Evolutionary conservation across 2,797 vertebrate genomes (phyloP).

Genomic region (Philypnodon macrostomus): DNA sequence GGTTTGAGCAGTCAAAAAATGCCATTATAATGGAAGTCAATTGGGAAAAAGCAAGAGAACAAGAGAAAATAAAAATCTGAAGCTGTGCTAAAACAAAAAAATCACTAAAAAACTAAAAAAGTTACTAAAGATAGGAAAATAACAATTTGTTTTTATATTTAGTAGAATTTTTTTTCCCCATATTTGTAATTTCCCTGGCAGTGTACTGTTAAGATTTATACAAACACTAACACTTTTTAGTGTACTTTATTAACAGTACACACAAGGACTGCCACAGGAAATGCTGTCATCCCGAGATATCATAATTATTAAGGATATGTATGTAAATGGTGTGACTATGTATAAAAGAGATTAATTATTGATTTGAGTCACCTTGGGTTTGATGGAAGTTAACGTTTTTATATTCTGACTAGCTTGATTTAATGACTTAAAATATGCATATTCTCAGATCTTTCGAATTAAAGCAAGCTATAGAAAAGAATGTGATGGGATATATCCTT

Average conservation of each 20-base stretch:
- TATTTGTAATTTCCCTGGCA: too few relatives aligned
- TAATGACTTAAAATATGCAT: constrained; percentile 4
- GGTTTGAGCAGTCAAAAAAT: too few relatives aligned
- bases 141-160: too few relatives aligned
- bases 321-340: constrained; percentile 1
- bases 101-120: too few relatives aligned
- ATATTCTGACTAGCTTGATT: not conserved
- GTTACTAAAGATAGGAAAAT: too few relatives aligned
- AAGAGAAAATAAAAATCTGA: too few relatives aligned
- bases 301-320: not conserved
- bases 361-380: constrained; percentile 1
- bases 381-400: constrained; percentile 1
- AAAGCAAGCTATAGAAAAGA: too few relatives aligned
- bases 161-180: too few relatives aligned
- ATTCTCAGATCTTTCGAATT: not conserved
- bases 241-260: constrained; percentile 2
- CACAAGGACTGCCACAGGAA: not conserved
- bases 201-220: constrained; percentile 15
- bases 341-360: constrained; percentile 6
- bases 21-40: too few relatives aligned
- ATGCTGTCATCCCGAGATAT: not conserved
- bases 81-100: too few relatives aligned
- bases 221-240: constrained; percentile 5
- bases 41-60: too few relatives aligned
- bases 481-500: not conserved